Conservation (phyloP, 2,113 vertebrate species). For the Regulus satrapa region DNA sequence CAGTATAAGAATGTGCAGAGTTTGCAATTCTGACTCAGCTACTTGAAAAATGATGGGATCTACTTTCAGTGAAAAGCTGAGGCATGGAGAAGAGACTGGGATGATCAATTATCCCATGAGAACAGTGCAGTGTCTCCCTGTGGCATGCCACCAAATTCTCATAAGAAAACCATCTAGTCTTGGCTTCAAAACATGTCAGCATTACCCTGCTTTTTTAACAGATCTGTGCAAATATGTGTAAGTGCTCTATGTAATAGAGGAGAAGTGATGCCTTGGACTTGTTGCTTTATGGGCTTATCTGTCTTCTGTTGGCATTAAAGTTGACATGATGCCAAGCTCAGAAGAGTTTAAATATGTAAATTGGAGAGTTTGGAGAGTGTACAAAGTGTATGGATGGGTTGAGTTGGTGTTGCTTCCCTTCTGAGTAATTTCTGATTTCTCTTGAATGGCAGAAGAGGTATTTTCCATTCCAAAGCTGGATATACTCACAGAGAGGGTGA, state of each 20-base stretch:
- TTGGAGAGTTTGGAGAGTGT: not conserved
- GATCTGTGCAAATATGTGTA: not conserved
- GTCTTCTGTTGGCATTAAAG: not conserved
- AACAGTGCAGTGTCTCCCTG: not conserved
- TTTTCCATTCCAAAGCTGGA: not conserved
- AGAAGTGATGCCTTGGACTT: not conserved
- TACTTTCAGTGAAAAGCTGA: not conserved
- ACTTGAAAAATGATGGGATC: not conserved
- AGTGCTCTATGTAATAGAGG: not conserved
- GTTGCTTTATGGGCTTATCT: not conserved
- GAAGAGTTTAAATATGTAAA: not conserved
- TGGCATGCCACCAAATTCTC: not conserved
- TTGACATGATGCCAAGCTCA: not conserved
- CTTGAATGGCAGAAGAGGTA: not conserved
- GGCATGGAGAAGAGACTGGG: not conserved
- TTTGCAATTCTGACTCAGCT: not conserved
- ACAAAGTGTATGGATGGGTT: not conserved
- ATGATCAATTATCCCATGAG: not conserved
- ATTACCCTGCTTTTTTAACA: not conserved
- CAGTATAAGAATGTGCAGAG: not conserved
- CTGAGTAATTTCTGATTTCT: not conserved
- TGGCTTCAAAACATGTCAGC: not conserved
- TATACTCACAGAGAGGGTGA: not conserved
- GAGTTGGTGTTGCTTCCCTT: not conserved
- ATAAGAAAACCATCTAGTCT: not conserved